These are phyloP conservation scores for Kryptolebias ocellatus DNA, from an alignment of 2,797 vertebrate genomes.

Conservation along the genomic window DNA sequence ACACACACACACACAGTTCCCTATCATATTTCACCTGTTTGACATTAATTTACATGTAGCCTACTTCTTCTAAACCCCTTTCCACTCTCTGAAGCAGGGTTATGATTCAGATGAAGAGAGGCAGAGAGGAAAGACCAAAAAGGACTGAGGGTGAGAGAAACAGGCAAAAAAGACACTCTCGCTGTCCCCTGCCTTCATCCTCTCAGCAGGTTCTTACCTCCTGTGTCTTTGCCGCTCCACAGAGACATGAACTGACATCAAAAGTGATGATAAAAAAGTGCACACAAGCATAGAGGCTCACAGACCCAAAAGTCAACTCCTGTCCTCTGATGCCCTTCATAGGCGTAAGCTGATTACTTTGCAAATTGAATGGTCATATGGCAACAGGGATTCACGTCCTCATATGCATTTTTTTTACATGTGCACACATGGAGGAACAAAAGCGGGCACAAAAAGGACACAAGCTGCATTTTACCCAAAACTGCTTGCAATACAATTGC, in stretches of 20 bases:
- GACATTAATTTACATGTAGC: constrained; percentile 46
- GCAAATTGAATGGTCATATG: constrained; percentile 60
- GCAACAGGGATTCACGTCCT: constrained; percentile 31
- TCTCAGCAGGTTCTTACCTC: constrained; percentile 59
- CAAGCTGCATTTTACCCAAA: constrained; percentile 23
- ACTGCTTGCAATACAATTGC: constrained; percentile 7
- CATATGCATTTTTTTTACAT: constrained; percentile 19
- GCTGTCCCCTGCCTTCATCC: constrained; percentile 55
- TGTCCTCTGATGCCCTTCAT: constrained; percentile 37
- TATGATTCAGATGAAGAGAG: constrained; percentile 48
- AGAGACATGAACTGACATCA: constrained; percentile 69
- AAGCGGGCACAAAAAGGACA: constrained; percentile 15
- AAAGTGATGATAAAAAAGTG: constrained; percentile 55
- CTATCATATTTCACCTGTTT: constrained; percentile 39
- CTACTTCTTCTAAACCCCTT: constrained; percentile 27
- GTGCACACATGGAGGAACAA: constrained; percentile 12
- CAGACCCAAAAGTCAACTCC: constrained; percentile 48
- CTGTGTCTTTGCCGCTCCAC: constrained; percentile 54
- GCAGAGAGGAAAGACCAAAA: constrained; percentile 6
- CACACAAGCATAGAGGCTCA: constrained; percentile 16
- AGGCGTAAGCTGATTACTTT: constrained; percentile 68
- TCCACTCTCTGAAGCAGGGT: constrained; percentile 8
- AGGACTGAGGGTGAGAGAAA: constrained; percentile 30
- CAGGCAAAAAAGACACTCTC: constrained; percentile 43
- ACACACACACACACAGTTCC: constrained; percentile 17